phyloP scores from a whole-genome alignment of 2,888 invertebrate genomes.

The Poecilus cupreus region DNA sequence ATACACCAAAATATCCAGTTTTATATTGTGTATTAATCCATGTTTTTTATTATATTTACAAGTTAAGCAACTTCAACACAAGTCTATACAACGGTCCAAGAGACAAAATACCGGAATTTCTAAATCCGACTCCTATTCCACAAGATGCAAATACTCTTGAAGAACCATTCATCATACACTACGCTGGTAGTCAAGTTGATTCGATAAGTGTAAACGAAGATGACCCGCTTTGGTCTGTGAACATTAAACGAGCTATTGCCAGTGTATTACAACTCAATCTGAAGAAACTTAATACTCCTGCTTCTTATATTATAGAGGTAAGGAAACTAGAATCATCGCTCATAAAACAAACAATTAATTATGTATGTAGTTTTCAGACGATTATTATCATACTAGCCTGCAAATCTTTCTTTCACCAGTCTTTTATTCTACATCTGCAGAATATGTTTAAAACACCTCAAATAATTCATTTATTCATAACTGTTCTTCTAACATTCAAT shows the following conservation, averaged over 20 bases:
- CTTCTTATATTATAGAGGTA: slow-evolving; percentile 57
- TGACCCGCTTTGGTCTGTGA: slow-evolving; percentile 56
- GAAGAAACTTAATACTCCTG: slow-evolving; percentile 37
- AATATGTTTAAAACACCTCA: too few relatives aligned
- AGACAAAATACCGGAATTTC: slow-evolving; percentile 38
- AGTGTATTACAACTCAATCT: slow-evolving; percentile 58
- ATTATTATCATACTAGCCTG: too few relatives aligned
- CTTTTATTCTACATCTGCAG: too few relatives aligned
- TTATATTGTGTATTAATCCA: too few relatives aligned
- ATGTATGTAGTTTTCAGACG: too few relatives aligned
- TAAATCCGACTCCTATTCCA: slow-evolving; percentile 39
- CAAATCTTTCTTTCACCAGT: too few relatives aligned
- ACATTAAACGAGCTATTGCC: slow-evolving; percentile 59
- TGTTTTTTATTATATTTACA: neutral
- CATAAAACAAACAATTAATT: too few relatives aligned
- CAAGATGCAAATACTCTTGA: slow-evolving; percentile 19
- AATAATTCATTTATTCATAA: too few relatives aligned
- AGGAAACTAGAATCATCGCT: neutral
- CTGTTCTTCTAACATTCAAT: too few relatives aligned
- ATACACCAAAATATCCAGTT: too few relatives aligned
- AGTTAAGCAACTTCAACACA: slow-evolving; percentile 56
- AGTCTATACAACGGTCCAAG: slow-evolving; percentile 56
- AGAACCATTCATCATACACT: slow-evolving; percentile 52
- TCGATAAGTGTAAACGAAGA: slow-evolving; percentile 42
- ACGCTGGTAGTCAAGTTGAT: slow-evolving; percentile 48